Evolutionary conservation across 2,888 invertebrate genomes (phyloP).

Genomic region (Bombylius discolor): DNA sequence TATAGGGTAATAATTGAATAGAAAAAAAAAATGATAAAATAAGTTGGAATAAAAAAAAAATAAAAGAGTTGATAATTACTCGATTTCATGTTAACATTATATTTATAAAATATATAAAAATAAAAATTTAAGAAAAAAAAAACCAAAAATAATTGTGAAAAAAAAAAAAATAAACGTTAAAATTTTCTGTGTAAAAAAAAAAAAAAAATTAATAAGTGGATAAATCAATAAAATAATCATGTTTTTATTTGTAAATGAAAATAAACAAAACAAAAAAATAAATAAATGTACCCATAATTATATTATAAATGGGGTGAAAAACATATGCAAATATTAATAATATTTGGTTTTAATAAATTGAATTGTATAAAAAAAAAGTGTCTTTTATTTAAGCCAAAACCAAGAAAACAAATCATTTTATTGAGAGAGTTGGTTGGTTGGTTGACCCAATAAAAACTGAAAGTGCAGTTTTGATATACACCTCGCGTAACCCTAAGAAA

Average conservation of each 20-base stretch:
- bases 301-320: not conserved
- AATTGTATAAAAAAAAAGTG: slow-evolving; percentile 12
- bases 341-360: slow-evolving; percentile 18
- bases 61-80: slow-evolving; percentile 24
- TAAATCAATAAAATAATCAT: not conserved
- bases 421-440: too few relatives aligned
- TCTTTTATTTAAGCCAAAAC: not conserved
- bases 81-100: slow-evolving; percentile 37
- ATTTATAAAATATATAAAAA: slow-evolving; percentile 21
- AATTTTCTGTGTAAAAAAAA: not conserved
- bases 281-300: not conserved
- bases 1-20: not conserved
- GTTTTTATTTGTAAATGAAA: not conserved
- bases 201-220: slow-evolving; percentile 1
- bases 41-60: slow-evolving; percentile 3
- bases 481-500: too few relatives aligned
- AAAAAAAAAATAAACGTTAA: not conserved
- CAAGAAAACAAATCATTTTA: too few relatives aligned
- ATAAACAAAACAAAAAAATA: slow-evolving; percentile 6
- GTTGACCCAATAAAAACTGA: too few relatives aligned
- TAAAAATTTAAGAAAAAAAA: too few relatives aligned
- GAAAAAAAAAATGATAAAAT: slow-evolving; percentile 7
- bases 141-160: too few relatives aligned
- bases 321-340: slow-evolving; percentile 11
- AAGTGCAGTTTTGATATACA: too few relatives aligned